Evolutionary conservation across 2,113 vertebrate genomes (phyloP).

Genomic region (Centrocercus urophasianus): DNA sequence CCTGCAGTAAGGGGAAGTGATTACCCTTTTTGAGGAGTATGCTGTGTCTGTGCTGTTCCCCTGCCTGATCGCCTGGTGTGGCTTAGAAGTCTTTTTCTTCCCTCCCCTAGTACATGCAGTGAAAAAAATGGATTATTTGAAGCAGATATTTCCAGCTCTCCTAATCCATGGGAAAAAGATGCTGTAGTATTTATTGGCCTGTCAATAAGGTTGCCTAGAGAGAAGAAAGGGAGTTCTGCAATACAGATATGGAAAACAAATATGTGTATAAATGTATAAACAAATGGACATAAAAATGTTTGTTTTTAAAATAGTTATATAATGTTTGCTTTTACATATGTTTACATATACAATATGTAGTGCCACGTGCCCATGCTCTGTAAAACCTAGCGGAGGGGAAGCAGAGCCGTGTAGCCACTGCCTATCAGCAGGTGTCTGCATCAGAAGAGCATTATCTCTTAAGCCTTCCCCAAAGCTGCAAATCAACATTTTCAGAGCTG

Average conservation of each 20-base stretch:
- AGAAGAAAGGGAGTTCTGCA: conserved; percentile 18
- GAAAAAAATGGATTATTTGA: conserved; percentile 40
- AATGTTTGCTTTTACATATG: background rate
- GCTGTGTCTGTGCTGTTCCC: background rate
- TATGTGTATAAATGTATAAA: background rate
- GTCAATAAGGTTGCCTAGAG: conserved; percentile 14
- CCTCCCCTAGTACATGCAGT: background rate
- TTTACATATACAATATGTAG: background rate
- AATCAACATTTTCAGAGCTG: conserved; percentile 1
- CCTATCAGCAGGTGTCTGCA: background rate
- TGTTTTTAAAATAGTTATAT: background rate
- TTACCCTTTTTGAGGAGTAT: background rate
- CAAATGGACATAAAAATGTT: background rate
- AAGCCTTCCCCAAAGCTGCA: conserved; percentile 1
- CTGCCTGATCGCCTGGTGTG: background rate
- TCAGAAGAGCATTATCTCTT: background rate
- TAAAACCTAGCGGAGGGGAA: background rate
- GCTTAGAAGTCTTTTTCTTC: conserved; percentile 31
- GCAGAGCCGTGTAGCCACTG: background rate
- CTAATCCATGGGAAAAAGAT: background rate
- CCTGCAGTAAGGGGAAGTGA: background rate
- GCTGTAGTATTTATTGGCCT: conserved; percentile 37
- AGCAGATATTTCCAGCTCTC: conserved; percentile 7
- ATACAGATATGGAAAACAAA: background rate
- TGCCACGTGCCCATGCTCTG: background rate